Conservation (phyloP, 2,888 invertebrate genomes). For the Pediacus dermestoides region DNA sequence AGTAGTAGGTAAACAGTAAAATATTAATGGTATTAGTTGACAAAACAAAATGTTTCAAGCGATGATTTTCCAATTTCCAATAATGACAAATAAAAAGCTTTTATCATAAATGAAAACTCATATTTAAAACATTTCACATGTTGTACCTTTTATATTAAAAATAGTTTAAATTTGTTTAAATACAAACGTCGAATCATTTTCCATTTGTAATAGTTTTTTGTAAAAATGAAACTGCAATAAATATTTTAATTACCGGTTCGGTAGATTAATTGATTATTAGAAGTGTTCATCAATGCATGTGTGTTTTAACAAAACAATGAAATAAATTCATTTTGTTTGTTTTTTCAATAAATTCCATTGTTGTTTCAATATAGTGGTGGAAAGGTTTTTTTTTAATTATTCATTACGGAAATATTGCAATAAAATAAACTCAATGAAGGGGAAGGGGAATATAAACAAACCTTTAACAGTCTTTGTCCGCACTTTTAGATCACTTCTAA, state of each 20-base stretch:
- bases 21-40: too few species aligned
- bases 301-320: conserved; percentile 2
- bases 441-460: conserved; percentile 30
- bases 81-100: too few species aligned
- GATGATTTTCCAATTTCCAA: too few species aligned
- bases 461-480: conserved; percentile 44
- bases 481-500: conserved; percentile 42
- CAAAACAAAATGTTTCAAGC: too few species aligned
- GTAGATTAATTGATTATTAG: neutral
- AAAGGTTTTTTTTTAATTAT: too few species aligned
- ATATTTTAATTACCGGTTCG: neutral
- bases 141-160: neutral
- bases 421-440: neutral
- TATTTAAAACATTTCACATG: too few species aligned
- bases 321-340: too few species aligned
- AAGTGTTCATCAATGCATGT: conserved; percentile 2
- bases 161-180: neutral
- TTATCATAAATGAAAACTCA: too few species aligned
- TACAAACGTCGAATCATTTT: neutral
- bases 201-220: neutral
- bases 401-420: too few species aligned
- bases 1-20: too few species aligned
- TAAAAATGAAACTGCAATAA: neutral
- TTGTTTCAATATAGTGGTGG: too few species aligned
- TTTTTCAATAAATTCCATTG: too few species aligned